Evolutionary conservation across 1,140 invertebrate genomes (phyloP).

Genomic region (Chrysomallon squamiferum): DNA sequence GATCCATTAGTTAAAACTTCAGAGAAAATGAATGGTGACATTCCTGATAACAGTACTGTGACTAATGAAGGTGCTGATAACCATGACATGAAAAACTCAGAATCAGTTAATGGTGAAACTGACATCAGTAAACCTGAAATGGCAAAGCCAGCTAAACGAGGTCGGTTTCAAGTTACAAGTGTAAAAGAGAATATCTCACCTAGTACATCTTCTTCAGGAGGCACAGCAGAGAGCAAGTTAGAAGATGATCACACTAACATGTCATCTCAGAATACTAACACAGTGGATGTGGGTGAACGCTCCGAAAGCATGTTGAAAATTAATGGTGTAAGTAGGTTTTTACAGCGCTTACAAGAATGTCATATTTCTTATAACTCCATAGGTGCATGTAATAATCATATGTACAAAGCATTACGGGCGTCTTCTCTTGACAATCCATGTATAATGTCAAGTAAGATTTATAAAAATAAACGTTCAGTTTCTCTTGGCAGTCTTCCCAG

Average conservation of each 20-base stretch:
- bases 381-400: conserved; percentile 4
- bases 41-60: background rate
- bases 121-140: background rate
- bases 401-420: conserved; percentile 7
- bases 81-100: background rate
- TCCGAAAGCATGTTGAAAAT: conserved; percentile 12
- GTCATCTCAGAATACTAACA: conserved; percentile 23
- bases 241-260: conserved; percentile 17
- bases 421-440: conserved; percentile 7
- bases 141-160: conserved; percentile 7
- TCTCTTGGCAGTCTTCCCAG: conserved; percentile 9
- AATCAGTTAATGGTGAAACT: background rate
- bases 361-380: conserved; percentile 4
- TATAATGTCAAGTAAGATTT: background rate
- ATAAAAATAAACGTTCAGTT: conserved; percentile 13
- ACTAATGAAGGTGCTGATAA: background rate
- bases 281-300: conserved; percentile 12
- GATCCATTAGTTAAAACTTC: conserved; percentile 4
- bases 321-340: conserved; percentile 7
- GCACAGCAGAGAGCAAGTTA: background rate
- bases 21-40: no score
- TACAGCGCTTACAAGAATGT: background rate
- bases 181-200: conserved; percentile 14
- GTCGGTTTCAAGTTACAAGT: conserved; percentile 30
- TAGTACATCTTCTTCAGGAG: conserved; percentile 4